Conservation (phyloP, 2,113 vertebrate species). For the Acinonyx jubatus region DNA sequence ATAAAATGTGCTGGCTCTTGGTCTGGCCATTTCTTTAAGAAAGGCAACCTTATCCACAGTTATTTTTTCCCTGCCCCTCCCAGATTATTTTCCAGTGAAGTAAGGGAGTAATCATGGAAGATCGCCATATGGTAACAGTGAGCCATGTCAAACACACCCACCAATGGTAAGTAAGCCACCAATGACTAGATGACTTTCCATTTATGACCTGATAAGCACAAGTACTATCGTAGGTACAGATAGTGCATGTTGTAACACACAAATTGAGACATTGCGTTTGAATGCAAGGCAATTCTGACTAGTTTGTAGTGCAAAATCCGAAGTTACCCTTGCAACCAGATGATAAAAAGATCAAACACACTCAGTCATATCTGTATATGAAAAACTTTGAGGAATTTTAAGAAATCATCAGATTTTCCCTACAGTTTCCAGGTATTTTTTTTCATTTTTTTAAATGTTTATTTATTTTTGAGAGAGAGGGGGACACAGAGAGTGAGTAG, state of each 20-base stretch:
- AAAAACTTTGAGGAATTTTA: not conserved
- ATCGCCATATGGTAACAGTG: not conserved
- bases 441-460: not conserved
- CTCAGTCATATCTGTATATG: not conserved
- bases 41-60: not conserved
- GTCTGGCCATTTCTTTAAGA: not conserved
- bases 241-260: not conserved
- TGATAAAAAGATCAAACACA: not conserved
- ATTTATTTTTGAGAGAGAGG: too few species aligned
- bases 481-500: too few species aligned
- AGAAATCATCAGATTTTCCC: slow-evolving; percentile 5
- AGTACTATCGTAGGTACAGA: not conserved
- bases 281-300: not conserved
- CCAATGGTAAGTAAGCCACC: not conserved
- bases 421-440: slow-evolving; percentile 40
- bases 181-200: not conserved
- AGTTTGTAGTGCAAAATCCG: slow-evolving; percentile 11
- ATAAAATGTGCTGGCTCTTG: not conserved
- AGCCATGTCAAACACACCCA: not conserved
- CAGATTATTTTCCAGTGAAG: not conserved
- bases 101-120: not conserved
- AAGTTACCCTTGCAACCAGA: not conserved
- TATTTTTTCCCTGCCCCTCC: not conserved
- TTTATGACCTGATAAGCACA: not conserved
- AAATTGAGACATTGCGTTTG: not conserved